Evolutionary conservation across 2,888 invertebrate genomes (phyloP), one percentile per base, ranked within the genome.

Genomic region (Cloeon dipterum): DNA sequence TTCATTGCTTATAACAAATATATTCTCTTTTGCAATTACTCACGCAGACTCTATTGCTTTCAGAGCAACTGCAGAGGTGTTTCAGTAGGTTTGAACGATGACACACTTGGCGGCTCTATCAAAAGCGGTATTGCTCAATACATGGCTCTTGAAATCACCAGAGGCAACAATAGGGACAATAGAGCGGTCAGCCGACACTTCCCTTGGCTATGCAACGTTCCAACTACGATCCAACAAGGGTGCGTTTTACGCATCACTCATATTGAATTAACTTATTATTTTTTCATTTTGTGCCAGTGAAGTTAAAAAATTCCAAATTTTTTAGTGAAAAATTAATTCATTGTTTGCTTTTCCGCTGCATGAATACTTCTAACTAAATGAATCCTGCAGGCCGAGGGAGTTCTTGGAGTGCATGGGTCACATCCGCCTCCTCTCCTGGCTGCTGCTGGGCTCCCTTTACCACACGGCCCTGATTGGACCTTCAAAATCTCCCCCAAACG

Each of bases 91-190:
- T 59, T 89, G 41, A 86, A 91, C 54, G 93, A 94, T 56, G 94
- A 96, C 55, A 93, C 94, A 0, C 61, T 99, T 19, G 96, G 96
- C 2, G 93, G 93, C 2, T 82, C 89, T 35, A 67, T 99, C 37
- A 98, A 98, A 59, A 89, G 93, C 29, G 91, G 88, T 18, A 72
- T 96, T 33, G 88, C 94, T 0, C 85, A 86, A 55, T 85, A 79
- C 56, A 67, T 94, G 37, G 89, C 96, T 2, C 61, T 94, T 53
- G 96, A 98, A 62, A 77, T 98, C 52, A 83, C 88, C 0, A 63
- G 85, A 39, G 86, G 83, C 38, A 85, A 82, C 52, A 70, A 69
- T 17, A 63, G 86, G 37, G 91, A 91, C 51, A 77, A 77, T 52
- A 65, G 79, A 50, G 74, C 81, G 2, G 73, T 85, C 25, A 66